Evolutionary conservation across 2,113 vertebrate species (phyloP).

Genomic region (Halichoeres trimaculatus): DNA sequence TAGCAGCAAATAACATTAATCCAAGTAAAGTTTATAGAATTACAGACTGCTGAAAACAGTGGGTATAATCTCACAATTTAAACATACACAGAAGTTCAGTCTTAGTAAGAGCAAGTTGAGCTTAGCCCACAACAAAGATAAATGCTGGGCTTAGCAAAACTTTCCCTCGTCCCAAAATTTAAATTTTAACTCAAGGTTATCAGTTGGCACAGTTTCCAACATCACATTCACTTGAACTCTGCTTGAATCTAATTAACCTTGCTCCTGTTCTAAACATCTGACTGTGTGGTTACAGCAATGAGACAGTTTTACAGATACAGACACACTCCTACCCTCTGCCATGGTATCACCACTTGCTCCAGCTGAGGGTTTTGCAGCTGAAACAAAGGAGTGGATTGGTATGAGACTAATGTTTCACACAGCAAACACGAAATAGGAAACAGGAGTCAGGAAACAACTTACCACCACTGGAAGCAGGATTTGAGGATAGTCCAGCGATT

Average conservation of each 20-base stretch:
- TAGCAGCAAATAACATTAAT: neutral
- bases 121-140: neutral
- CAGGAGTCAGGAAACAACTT: slow-evolving; percentile 5
- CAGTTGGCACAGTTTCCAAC: neutral
- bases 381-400: neutral
- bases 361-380: slow-evolving; percentile 5
- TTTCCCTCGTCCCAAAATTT: neutral
- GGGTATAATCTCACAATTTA: neutral
- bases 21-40: neutral
- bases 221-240: neutral
- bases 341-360: neutral
- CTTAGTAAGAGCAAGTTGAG: neutral
- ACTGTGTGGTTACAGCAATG: no score
- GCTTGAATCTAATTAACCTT: neutral
- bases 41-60: neutral
- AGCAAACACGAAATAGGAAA: neutral
- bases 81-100: no score
- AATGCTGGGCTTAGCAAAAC: no score
- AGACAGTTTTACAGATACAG: neutral
- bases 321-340: neutral
- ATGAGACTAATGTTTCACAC: neutral
- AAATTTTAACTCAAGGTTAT: neutral
- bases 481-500: accelerated
- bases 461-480: neutral
- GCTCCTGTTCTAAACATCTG: neutral